Evolutionary conservation across 2,113 vertebrate species (phyloP).

Genomic region (Perca flavescens): DNA sequence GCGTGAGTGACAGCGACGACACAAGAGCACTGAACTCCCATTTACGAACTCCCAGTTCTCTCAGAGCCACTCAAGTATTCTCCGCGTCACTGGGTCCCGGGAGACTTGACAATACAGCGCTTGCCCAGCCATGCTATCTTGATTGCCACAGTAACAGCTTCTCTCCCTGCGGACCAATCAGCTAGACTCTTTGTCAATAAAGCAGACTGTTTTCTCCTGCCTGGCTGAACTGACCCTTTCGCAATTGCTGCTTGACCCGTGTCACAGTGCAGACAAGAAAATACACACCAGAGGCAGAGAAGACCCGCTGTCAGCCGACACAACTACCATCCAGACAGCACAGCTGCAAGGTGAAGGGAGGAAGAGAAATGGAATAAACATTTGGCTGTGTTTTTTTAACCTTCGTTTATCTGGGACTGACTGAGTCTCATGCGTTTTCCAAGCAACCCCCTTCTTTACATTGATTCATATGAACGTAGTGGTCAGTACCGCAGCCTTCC

Average conservation of each 20-base stretch:
- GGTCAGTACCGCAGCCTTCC: background rate
- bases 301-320: constrained; percentile 35
- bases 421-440: constrained; percentile 6
- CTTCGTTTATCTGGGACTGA: constrained; percentile 2
- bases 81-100: constrained; percentile 4
- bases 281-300: constrained; percentile 50
- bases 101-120: constrained; percentile 18
- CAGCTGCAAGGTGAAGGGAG: constrained; percentile 22
- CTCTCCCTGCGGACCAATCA: constrained; percentile 73
- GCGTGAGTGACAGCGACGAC: constrained; percentile 42
- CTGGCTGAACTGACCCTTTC: constrained; percentile 60
- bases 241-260: constrained; percentile 74
- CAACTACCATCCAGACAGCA: constrained; percentile 18
- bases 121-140: constrained; percentile 52
- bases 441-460: background rate
- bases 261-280: constrained; percentile 59
- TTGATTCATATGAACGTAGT: background rate
- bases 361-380: constrained; percentile 2
- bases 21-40: constrained; percentile 28
- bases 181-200: constrained; percentile 75
- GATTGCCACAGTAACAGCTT: constrained; percentile 74
- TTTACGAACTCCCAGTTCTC: constrained; percentile 51
- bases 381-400: constrained; percentile 13
- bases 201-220: constrained; percentile 62
- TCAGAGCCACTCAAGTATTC: constrained; percentile 38